These are phyloP conservation scores for Macaca mulatta DNA, from an alignment of 2,113 vertebrate species.

Conservation along the genomic window DNA sequence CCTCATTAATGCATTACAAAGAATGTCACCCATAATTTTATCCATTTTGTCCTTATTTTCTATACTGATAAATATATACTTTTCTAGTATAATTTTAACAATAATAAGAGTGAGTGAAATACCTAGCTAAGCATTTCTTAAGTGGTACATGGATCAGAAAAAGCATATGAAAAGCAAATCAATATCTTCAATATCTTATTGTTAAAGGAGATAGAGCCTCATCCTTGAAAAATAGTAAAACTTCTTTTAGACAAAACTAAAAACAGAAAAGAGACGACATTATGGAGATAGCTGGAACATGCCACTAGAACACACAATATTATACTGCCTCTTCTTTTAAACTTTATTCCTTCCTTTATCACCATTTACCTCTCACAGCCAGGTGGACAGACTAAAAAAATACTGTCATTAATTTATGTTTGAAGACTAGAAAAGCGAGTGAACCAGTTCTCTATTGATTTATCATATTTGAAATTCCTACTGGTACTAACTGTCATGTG, in stretches of 20 bases:
- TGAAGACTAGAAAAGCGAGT: background rate
- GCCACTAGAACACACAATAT: too few species aligned
- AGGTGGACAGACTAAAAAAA: background rate
- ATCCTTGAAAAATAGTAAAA: background rate
- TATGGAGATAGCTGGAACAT: background rate
- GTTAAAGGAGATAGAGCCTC: background rate
- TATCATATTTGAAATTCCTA: background rate
- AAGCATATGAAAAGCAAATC: background rate
- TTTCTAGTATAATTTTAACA: background rate
- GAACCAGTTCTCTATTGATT: background rate
- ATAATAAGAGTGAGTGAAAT: background rate
- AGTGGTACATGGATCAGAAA: background rate
- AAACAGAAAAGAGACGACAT: background rate
- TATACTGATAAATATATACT: background rate
- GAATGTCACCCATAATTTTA: background rate
- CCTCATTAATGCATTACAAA: background rate
- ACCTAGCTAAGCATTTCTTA: background rate
- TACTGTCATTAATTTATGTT: background rate
- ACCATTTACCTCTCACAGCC: background rate
- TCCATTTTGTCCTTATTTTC: background rate
- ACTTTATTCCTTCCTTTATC: background rate
- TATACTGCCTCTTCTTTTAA: background rate
- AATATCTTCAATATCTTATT: background rate
- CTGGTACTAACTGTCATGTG: background rate
- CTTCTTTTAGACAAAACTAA: slow-evolving; percentile 3